These are phyloP conservation scores for Larimichthys polyactis DNA, from an alignment of 2,113 vertebrate species.

Conservation along the genomic window DNA sequence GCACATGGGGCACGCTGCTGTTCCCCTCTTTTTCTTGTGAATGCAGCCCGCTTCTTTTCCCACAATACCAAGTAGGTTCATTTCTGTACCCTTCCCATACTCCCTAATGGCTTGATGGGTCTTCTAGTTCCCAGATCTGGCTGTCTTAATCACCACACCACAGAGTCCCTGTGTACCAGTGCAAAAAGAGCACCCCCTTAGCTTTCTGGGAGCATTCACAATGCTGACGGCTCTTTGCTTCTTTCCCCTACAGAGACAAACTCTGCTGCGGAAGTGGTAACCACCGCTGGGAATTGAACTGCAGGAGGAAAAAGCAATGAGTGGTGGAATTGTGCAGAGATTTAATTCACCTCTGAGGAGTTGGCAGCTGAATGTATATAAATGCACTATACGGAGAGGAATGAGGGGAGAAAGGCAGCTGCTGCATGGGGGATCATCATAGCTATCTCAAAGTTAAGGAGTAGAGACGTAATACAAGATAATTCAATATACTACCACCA, in stretches of 20 bases:
- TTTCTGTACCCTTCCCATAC: conserved; percentile 38
- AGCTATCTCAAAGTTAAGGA: conserved; percentile 60
- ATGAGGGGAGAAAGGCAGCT: conserved; percentile 44
- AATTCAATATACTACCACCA: conserved; percentile 72
- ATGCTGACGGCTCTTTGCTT: conserved; percentile 42
- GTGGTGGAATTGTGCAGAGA: conserved; percentile 72
- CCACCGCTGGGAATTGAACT: conserved; percentile 59
- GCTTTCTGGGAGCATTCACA: conserved; percentile 55
- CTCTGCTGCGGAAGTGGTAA: conserved; percentile 57
- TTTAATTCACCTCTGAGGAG: conserved; percentile 76
- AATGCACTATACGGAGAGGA: conserved; percentile 66
- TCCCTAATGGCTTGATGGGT: conserved; percentile 53
- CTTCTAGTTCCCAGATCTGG: conserved; percentile 44
- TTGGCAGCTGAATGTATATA: conserved; percentile 79
- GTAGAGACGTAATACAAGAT: conserved; percentile 63
- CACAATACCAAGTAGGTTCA: conserved; percentile 24
- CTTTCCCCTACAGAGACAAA: conserved; percentile 49
- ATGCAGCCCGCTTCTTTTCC: conserved; percentile 29
- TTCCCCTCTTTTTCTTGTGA: conserved; percentile 8
- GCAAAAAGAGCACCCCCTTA: conserved; percentile 40
- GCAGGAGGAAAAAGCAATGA: conserved; percentile 64
- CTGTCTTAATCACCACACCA: conserved; percentile 33
- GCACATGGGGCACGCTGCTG: not conserved
- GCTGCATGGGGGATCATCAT: conserved; percentile 46
- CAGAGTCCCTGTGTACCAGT: conserved; percentile 23